Conservation (phyloP, 2,888 invertebrate genomes). For the Strigamia transsilvanica region DNA sequence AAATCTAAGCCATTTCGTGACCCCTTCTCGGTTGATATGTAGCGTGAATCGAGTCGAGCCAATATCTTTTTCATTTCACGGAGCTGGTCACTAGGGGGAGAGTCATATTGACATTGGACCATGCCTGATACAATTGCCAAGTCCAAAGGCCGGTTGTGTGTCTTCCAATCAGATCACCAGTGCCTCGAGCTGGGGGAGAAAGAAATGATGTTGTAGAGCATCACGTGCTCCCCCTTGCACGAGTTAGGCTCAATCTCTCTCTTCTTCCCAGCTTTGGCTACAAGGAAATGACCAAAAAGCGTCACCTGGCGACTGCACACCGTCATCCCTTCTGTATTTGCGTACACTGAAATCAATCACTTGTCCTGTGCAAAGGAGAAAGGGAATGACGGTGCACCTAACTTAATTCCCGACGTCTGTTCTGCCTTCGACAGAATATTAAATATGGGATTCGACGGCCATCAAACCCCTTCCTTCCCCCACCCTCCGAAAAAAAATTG, state of each 20-base stretch:
- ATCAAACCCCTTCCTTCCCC: background rate
- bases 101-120: slow-evolving; percentile 31
- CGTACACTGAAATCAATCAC: slow-evolving; percentile 22
- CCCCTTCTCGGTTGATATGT: background rate
- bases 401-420: slow-evolving; percentile 38
- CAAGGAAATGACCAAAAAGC: slow-evolving; percentile 31
- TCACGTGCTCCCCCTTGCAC: slow-evolving; percentile 3
- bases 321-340: slow-evolving; percentile 17
- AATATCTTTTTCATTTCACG: slow-evolving; percentile 38
- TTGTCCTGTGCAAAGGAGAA: slow-evolving; percentile 1
- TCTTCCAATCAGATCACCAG: slow-evolving; percentile 35
- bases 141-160: slow-evolving; percentile 34
- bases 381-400: slow-evolving; percentile 35
- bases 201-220: background rate
- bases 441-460: slow-evolving; percentile 22
- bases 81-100: slow-evolving; percentile 27
- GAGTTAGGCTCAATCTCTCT: slow-evolving; percentile 20
- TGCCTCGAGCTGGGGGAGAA: slow-evolving; percentile 5
- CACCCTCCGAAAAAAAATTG: background rate
- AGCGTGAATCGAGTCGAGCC: slow-evolving; percentile 10
- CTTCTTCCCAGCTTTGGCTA: background rate
- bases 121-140: slow-evolving; percentile 26
- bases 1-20: background rate
- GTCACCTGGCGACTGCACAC: slow-evolving; percentile 31
- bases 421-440: slow-evolving; percentile 38